Evolutionary conservation across 2,888 invertebrate species (phyloP), one percentile per base, ranked within the genome.

Genomic region (Chrysolina oricalcia): DNA sequence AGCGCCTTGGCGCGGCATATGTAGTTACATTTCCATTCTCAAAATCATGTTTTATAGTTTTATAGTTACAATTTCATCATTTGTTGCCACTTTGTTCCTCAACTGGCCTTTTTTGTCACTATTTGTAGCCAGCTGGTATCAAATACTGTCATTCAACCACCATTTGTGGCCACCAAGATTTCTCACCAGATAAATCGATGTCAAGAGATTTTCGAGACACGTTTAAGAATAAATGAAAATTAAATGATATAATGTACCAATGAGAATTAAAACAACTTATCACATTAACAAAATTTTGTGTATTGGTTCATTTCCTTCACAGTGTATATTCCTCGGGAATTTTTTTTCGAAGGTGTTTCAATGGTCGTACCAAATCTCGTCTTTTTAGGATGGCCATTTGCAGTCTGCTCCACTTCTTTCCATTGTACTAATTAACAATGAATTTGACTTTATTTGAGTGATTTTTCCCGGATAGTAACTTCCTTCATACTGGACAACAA

Each of bases 51-150:
- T n/a, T n/a, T n/a, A n/a, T n/a, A n/a, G n/a, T n/a, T n/a, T n/a
- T n/a, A n/a, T n/a, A n/a, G 19, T n/a, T 59, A 5, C 19, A 13
- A 21, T 59, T 59, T 10, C 2, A 59, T 19, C 59, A 59, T 21
- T 21, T 21, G 10, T 23, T 27, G 27, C 11, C 11, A 8, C 59
- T 21, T 21, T 21, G n/a, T n/a, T n/a, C n/a, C n/a, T n/a, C n/a
- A n/a, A n/a, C n/a, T n/a, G n/a, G n/a, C n/a, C n/a, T n/a, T 27
- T 59, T 59, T 27, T 10, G 59, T 21, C 59, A 59, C 59, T 21
- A 59, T 59, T 59, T 59, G 59, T 59, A 59, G 59, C 59, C 59
- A 59, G n/a, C 53, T 8, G 59, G 59, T 59, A 59, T 21, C 59
- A 21, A 59, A 59, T 59, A 21, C 59, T 21, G n/a, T n/a, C n/a